Evolutionary conservation across 1,140 invertebrate species (phyloP).

Genomic region (Hormaphis cornu): DNA sequence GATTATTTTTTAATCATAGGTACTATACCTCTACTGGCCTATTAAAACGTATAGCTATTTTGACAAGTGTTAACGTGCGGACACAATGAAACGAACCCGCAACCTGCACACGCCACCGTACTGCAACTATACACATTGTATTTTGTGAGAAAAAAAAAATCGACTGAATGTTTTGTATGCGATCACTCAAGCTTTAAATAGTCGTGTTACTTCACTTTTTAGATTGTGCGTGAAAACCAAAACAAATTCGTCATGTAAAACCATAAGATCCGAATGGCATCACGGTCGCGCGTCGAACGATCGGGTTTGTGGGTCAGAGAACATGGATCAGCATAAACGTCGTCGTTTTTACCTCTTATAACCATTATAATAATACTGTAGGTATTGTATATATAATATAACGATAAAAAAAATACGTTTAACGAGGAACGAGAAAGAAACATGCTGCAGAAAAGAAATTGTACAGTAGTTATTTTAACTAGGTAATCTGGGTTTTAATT

Average conservation of each 20-base stretch:
- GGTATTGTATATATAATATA: no score
- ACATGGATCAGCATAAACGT: conserved; percentile 8
- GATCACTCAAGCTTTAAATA: neutral
- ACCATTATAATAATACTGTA: neutral
- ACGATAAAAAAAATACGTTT: neutral
- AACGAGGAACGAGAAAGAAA: neutral
- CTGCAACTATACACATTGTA: no score
- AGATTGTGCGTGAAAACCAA: neutral
- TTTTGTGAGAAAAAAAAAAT: no score
- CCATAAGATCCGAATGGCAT: neutral
- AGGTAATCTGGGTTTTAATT: neutral
- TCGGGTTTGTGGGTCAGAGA: conserved; percentile 24
- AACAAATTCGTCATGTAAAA: conserved; percentile 27
- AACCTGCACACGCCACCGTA: no score
- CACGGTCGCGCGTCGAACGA: neutral
- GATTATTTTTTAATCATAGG: no score
- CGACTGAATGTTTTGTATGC: neutral
- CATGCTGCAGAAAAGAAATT: neutral
- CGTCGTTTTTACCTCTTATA: neutral
- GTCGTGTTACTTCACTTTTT: neutral
- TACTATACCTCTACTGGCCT: no score
- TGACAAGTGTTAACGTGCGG: no score
- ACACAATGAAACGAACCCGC: no score
- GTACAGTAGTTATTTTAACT: neutral
- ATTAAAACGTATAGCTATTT: no score